Evolutionary conservation across 2,797 vertebrate genomes (phyloP).

Genomic region (Danio jaintianensis): DNA sequence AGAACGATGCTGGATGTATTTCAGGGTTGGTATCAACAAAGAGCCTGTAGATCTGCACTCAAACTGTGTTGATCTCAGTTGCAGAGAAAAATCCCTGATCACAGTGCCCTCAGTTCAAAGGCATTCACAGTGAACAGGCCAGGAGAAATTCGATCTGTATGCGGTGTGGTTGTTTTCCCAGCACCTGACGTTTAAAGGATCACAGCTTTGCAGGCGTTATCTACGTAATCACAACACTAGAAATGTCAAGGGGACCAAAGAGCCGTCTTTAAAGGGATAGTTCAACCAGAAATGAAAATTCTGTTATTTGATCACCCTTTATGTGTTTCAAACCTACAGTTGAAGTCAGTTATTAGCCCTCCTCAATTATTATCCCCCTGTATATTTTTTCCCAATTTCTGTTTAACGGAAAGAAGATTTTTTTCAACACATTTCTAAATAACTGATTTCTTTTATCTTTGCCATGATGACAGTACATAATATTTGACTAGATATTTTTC

Average conservation of each 20-base stretch:
- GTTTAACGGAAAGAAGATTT: no score
- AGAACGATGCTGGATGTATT: constrained; percentile 1
- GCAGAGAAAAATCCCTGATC: not conserved
- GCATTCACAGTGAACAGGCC: constrained; percentile 16
- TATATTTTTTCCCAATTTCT: no score
- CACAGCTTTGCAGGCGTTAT: constrained; percentile 8
- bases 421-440: no score
- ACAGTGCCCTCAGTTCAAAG: not conserved
- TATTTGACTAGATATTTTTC: no score
- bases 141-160: constrained; percentile 30
- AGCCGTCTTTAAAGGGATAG: not conserved
- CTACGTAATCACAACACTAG: not conserved
- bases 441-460: no score
- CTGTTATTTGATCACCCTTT: no score
- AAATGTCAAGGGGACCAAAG: not conserved
- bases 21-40: constrained; percentile 3
- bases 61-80: constrained; percentile 18
- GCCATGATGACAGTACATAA: no score
- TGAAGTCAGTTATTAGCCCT: no score
- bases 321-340: no score
- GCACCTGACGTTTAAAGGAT: constrained; percentile 16
- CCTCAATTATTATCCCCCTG: no score
- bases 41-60: not conserved
- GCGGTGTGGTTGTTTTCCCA: constrained; percentile 10
- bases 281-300: no score